Percentiles rank a stretch among this genome's conserved stretches.
Conservation (phyloP, 2,797 vertebrate species). For the Sciurus carolinensis region DNA sequence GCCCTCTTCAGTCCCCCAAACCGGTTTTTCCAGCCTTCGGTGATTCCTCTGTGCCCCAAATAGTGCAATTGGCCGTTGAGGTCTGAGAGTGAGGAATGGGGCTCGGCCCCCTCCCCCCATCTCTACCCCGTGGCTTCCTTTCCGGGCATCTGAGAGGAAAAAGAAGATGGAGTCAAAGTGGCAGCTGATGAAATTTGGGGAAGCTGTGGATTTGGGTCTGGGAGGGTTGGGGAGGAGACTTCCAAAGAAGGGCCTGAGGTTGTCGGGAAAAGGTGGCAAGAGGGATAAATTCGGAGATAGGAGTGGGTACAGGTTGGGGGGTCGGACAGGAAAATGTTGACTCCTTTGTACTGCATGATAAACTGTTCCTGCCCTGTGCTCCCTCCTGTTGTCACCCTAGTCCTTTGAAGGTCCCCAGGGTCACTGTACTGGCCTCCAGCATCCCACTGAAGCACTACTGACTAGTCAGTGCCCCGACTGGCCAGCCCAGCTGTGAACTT, state of each 20-base stretch:
- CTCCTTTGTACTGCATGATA: not conserved
- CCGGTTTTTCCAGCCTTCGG: constrained; percentile 18
- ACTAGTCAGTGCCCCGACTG: not conserved
- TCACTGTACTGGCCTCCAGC: not conserved
- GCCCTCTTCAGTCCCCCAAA: not conserved
- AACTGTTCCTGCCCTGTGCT: not conserved
- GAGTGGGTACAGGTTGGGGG: not conserved
- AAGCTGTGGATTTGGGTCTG: constrained; percentile 68
- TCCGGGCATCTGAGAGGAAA: constrained; percentile 58
- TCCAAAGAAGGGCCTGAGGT: not conserved
- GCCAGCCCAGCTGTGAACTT: not conserved
- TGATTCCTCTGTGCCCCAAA: not conserved
- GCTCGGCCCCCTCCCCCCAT: not conserved
- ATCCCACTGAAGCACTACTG: not conserved
- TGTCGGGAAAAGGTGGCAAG: not conserved
- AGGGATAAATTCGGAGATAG: not conserved
- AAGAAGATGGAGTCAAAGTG: constrained; percentile 42
- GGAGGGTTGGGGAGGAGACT: not conserved
- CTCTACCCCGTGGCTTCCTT: constrained; percentile 67
- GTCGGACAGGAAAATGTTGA: not conserved
- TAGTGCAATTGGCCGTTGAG: constrained; percentile 64
- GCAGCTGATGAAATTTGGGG: constrained; percentile 65
- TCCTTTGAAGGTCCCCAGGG: not conserved
- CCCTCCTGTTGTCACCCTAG: not conserved
- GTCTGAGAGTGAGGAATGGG: constrained; percentile 6